Conservation (phyloP, 2,797 vertebrate species). For the Hoplostethus mediterraneus region DNA sequence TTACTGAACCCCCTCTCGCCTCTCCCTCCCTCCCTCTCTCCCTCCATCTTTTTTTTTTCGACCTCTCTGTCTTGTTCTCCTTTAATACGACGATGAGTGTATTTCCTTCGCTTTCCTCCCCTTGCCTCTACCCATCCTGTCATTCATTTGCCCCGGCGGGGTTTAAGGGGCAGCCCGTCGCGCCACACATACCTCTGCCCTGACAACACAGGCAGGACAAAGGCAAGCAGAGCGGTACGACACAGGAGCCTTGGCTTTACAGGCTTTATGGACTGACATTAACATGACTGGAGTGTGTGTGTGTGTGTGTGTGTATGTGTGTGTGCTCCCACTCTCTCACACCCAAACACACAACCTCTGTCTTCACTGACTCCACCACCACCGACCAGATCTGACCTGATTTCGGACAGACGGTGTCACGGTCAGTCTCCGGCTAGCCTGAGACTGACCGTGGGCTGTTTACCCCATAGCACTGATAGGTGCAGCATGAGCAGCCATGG, state of each 20-base stretch:
- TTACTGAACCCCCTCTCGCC: constrained; percentile 57
- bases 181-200: constrained; percentile 76
- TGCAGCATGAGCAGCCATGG: constrained; percentile 72
- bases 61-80: constrained; percentile 53
- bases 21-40: constrained; percentile 4
- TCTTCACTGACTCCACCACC: neutral
- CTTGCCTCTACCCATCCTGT: constrained; percentile 68
- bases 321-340: constrained; percentile 15
- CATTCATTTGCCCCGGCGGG: constrained; percentile 67
- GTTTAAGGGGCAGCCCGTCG: constrained; percentile 64
- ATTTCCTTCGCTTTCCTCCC: constrained; percentile 74
- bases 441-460: constrained; percentile 48
- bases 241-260: constrained; percentile 51
- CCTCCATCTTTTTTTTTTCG: constrained; percentile 38
- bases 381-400: constrained; percentile 33
- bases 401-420: too few relatives aligned
- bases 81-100: constrained; percentile 76
- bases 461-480: constrained; percentile 65
- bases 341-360: neutral
- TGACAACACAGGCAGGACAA: constrained; percentile 78
- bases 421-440: constrained; percentile 22
- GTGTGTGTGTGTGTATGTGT: constrained; percentile 14
- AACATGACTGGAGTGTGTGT: constrained; percentile 53
- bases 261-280: constrained; percentile 69
- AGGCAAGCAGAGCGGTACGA: constrained; percentile 55